Base-by-base conservation (phyloP, 2,888 invertebrate genomes). In the Rugalucina vietnamica region DNA sequence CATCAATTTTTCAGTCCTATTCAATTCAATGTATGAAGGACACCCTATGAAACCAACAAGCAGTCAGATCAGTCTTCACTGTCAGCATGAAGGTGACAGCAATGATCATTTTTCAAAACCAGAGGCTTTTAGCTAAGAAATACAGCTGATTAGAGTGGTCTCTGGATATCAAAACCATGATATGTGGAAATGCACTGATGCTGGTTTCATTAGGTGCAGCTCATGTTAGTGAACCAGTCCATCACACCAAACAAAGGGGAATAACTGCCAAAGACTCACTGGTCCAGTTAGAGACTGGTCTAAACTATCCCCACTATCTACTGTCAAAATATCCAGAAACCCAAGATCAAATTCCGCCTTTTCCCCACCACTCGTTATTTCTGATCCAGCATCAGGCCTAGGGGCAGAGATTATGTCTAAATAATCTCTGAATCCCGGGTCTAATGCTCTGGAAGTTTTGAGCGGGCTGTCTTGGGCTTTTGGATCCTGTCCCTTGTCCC, bases 251-350 rank as follows among this genome's bases (percentile, higher is more conserved):
- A 65, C 65, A 34, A 60, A 65, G 65, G 65, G 65, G 34, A 34
- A 65, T 65, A 65, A 65, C 34, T 65, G 10, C 34, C 29, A 65
- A 34, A 43, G 76, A 87, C 87, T 87, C 87, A 87, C 87, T 83
- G 82, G 76, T 73, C 88, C 85, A 60, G 81, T 85, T 79, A 83
- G 82, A 70, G 78, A 75, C 74, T 83, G 85, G 78, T 84, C 85
- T 76, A 79, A 81, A 76, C 82, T 84, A 83, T 83, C 85, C 76
- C 76, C 82, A 82, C 84, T 88, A 78, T 85, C 88, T 83, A 85
- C 60, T 1, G 88, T 85, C 88, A 85, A 79, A 57, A 85, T 88
- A 84, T 88, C 85, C 14, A 88, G 75, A 81, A 85, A 88, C 57
- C 85, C 86, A 69, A 86, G 75, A 79, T 88, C 85, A 80, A 88